phyloP scores from a whole-genome alignment of 2,888 invertebrate species.

The Conus canariensis region DNA sequence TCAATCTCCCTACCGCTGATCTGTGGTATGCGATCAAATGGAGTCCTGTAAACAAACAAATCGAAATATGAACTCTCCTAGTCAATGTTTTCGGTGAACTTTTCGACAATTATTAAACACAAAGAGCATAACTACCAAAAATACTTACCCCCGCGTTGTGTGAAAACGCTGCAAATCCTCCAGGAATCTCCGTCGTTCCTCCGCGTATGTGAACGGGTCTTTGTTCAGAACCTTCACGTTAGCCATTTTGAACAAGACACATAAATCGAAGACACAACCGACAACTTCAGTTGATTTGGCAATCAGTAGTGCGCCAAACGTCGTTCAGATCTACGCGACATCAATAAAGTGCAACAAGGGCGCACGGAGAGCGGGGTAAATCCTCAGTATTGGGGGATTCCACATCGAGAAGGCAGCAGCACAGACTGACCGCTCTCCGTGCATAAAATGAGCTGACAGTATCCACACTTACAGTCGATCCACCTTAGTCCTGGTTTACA shows the following conservation, averaged over 20 bases:
- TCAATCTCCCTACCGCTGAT: slow-evolving; percentile 95
- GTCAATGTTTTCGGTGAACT: background rate
- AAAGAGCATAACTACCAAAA: slow-evolving; percentile 13
- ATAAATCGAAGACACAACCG: slow-evolving; percentile 34
- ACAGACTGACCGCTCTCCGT: slow-evolving; percentile 47
- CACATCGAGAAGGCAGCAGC: slow-evolving; percentile 47
- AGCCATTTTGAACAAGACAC: slow-evolving; percentile 80
- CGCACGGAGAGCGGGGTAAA: slow-evolving; percentile 58
- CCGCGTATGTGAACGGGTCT: slow-evolving; percentile 87
- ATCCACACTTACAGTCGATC: slow-evolving; percentile 40
- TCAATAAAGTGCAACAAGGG: slow-evolving; percentile 49
- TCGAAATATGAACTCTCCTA: slow-evolving; percentile 22
- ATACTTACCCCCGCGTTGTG: slow-evolving; percentile 88
- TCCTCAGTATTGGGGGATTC: slow-evolving; percentile 60
- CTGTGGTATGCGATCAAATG: slow-evolving; percentile 86
- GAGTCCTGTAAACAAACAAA: slow-evolving; percentile 81
- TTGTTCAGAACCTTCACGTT: slow-evolving; percentile 82
- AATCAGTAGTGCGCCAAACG: slow-evolving; percentile 40
- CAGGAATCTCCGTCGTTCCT: slow-evolving; percentile 89
- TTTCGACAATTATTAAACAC: slow-evolving; percentile 24
- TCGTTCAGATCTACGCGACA: slow-evolving; percentile 50
- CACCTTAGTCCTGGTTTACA: slow-evolving; percentile 18
- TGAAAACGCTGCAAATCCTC: slow-evolving; percentile 94
- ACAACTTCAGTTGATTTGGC: slow-evolving; percentile 26
- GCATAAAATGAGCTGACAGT: slow-evolving; percentile 47